phyloP scores from a whole-genome alignment of 2,113 vertebrate genomes.

The Daboia siamensis region DNA sequence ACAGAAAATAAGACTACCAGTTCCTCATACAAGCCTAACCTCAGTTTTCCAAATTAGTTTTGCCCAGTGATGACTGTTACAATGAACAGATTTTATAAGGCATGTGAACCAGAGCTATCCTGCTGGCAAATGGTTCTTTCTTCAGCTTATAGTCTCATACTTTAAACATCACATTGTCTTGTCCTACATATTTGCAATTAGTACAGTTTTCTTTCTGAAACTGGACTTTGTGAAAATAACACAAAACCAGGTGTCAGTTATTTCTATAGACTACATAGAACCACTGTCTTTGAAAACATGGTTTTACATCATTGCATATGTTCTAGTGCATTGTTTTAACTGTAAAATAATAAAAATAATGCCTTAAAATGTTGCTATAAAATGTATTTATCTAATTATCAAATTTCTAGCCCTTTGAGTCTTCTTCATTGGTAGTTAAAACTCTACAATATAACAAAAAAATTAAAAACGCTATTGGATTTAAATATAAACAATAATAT shows the following conservation, averaged over 20 bases:
- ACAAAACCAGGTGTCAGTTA: not conserved
- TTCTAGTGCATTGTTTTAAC: not conserved
- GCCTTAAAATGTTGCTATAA: not conserved
- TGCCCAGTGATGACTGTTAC: conserved; percentile 49
- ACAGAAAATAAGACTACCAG: conserved; percentile 58
- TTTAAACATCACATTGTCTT: conserved; percentile 6
- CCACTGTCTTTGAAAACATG: not conserved
- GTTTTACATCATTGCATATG: not conserved
- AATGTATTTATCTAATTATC: not conserved
- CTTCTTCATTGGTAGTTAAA: not conserved
- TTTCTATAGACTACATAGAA: not conserved
- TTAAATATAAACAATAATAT: not conserved
- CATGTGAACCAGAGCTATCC: conserved; percentile 43
- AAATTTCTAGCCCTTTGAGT: not conserved
- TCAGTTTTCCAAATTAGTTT: conserved; percentile 29
- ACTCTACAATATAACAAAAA: not conserved
- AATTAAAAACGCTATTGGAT: not conserved
- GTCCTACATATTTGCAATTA: not conserved
- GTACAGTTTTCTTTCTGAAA: not conserved
- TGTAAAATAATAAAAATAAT: not conserved
- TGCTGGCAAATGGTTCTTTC: conserved; percentile 41
- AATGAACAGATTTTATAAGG: conserved; percentile 38
- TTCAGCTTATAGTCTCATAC: conserved; percentile 44
- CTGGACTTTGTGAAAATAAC: not conserved
- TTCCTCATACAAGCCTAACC: conserved; percentile 53